phyloP scores from a whole-genome alignment of 2,113 vertebrate species.

The Crypturellus undulatus region DNA sequence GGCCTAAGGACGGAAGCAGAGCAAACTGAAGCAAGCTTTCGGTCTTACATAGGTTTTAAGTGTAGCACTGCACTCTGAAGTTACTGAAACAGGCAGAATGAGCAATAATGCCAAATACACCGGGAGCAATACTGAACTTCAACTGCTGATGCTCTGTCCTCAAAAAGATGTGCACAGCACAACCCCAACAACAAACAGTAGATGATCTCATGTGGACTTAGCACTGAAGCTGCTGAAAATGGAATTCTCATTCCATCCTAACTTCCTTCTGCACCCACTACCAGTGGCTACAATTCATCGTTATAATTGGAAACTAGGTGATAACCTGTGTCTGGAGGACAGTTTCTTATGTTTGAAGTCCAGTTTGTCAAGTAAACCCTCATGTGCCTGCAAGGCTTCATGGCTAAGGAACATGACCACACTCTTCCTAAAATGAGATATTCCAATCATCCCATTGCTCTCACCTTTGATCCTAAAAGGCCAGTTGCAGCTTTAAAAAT shows the following conservation, averaged over 20 bases:
- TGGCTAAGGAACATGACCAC: neutral
- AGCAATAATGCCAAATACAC: neutral
- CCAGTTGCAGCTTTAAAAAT: neutral
- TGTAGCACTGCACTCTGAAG: neutral
- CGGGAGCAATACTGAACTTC: neutral
- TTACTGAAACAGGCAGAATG: neutral
- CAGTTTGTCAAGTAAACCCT: no score
- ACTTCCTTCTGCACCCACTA: no score
- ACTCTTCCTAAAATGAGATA: neutral
- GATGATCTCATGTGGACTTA: neutral
- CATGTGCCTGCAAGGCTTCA: neutral
- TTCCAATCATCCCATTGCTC: neutral
- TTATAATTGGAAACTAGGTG: no score
- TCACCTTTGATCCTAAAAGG: neutral
- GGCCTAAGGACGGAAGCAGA: neutral
- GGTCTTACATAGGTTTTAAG: fast-evolving
- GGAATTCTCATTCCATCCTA: no score
- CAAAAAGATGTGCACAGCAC: neutral
- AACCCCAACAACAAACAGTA: neutral
- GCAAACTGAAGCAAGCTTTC: neutral
- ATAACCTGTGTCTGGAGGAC: no score
- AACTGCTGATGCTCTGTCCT: neutral
- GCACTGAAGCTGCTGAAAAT: no score
- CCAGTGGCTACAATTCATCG: no score
- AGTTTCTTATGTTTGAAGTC: no score